Base-by-base conservation (phyloP, 1,140 invertebrate species). In the Hylaeus volcanicus region DNA sequence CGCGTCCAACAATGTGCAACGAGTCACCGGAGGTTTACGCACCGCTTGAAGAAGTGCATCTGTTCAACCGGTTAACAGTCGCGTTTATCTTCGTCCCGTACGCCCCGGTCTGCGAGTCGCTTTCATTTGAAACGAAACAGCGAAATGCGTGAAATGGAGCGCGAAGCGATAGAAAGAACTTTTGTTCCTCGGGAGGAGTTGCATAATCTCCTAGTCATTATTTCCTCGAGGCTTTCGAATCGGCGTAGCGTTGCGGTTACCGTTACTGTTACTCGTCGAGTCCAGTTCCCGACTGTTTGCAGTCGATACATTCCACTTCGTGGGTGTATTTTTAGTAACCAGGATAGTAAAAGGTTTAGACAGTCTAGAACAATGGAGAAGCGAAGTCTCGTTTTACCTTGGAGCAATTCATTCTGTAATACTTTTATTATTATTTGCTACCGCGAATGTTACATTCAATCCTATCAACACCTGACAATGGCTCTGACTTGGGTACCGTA, bases 81-180 rank as follows among this genome's bases (percentile, higher is more conserved):
- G 2, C 39, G 39, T 55, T 72, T 63, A 37, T 72, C 8, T 37
- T 53, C 6, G 11, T 14, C n/a, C n/a, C n/a, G 66, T 2, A 6
- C 5, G 45, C 68, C 58, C 6, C 56, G 53, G 0, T 26, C n/a
- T 14, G 37, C n/a, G 11, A n/a, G 45, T 12, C 12, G 14, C 12
- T 63, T 14, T 55, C n/a, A 61, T 45, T 73, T 15, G 39, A 9
- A 55, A 45, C 26, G 48, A 48, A 55, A 56, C 12, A 6, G 26
- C 41, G 68, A 72, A 78, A 72, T 53, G 12, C 45, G 3, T 11
- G 48, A 72, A 78, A 63, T 41, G 58, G 55, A 60, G 55, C 43
- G 3, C 12, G 43, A 71, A 71, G 6, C 6, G 11, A 78, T 63
- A 9, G 9, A 71, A 71, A 37, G 39, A 58, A 69, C 53, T 60